Conservation (phyloP, 2,888 invertebrate species). For the Drepana falcataria region DNA sequence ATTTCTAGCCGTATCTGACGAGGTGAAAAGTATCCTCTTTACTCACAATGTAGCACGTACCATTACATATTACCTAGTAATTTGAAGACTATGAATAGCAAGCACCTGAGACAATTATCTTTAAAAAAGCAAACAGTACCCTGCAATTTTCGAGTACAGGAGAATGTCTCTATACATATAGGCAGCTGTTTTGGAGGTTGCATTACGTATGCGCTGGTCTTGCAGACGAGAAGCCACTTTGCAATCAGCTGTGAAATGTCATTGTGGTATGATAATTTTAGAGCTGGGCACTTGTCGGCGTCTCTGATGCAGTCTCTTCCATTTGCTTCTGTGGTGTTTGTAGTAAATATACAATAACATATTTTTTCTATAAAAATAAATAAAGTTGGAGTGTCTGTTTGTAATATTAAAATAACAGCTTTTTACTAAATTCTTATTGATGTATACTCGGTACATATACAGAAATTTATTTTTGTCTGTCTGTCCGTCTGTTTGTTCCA, state of each 20-base stretch:
- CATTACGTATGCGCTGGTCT: neutral
- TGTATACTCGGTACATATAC: no score
- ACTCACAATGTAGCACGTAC: neutral
- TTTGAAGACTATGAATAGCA: neutral
- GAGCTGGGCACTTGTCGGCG: no score
- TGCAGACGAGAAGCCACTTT: neutral
- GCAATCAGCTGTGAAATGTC: neutral
- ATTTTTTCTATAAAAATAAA: no score
- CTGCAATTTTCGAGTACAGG: neutral
- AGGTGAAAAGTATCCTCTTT: neutral
- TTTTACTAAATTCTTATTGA: no score
- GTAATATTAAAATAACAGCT: no score
- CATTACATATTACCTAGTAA: neutral
- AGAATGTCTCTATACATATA: neutral
- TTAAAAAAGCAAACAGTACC: neutral
- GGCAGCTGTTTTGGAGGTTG: neutral
- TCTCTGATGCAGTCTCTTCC: no score
- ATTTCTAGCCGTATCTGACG: neutral
- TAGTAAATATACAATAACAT: no score
- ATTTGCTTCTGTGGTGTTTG: no score
- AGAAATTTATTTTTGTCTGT: no score
- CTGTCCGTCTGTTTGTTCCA: no score
- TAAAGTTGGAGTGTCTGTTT: no score
- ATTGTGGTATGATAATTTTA: no score
- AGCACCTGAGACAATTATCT: neutral